Conservation (phyloP, 2,888 invertebrate genomes). For the Cephonodes hylas region DNA sequence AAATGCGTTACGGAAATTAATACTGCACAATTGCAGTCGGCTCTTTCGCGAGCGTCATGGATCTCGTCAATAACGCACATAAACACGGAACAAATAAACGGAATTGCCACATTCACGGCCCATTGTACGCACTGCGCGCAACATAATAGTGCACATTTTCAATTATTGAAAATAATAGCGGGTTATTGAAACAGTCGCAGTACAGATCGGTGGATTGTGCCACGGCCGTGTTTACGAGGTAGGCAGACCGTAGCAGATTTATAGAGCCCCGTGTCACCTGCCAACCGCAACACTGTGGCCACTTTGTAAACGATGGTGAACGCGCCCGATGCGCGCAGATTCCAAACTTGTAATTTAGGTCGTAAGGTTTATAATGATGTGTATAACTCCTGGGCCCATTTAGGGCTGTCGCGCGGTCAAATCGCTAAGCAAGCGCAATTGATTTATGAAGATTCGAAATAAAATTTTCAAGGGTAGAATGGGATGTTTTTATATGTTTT, state of each 20-base stretch:
- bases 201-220: conserved; percentile 59
- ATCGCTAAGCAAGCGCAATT: background rate
- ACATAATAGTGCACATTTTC: conserved; percentile 33
- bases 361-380: conserved; percentile 34
- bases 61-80: background rate
- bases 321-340: conserved; percentile 30
- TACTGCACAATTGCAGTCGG: background rate
- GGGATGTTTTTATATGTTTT: background rate
- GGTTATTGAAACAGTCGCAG: conserved; percentile 55
- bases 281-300: conserved; percentile 64
- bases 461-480: no score
- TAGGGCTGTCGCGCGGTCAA: conserved; percentile 6
- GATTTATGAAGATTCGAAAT: background rate
- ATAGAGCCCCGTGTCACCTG: conserved; percentile 71
- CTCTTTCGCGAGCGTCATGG: background rate
- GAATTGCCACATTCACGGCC: conserved; percentile 26
- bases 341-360: conserved; percentile 30
- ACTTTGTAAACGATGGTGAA: conserved; percentile 44
- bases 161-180: conserved; percentile 48
- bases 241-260: conserved; percentile 59
- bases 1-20: background rate
- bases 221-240: conserved; percentile 55
- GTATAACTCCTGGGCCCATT: background rate
- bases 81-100: background rate
- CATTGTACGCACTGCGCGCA: conserved; percentile 24